phyloP scores from a whole-genome alignment of 1,140 invertebrate species.

The Brachionus sp. region DNA sequence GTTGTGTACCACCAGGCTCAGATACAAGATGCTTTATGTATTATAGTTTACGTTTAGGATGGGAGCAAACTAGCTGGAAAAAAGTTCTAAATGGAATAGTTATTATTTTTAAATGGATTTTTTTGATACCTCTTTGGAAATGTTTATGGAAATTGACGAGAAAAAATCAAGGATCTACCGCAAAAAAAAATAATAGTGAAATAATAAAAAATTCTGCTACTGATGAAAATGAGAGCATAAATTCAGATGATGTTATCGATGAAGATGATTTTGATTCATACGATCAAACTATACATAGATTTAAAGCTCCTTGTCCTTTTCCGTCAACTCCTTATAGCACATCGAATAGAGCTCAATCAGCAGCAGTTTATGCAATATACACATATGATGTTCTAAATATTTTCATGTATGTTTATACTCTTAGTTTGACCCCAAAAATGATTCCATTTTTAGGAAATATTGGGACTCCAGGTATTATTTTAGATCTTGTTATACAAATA shows the following conservation, averaged over 20 bases:
- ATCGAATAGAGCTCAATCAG: slow-evolving; percentile 19
- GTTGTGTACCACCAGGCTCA: slow-evolving; percentile 27
- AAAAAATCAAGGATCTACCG: neutral
- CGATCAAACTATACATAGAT: neutral
- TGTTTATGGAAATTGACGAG: slow-evolving; percentile 10
- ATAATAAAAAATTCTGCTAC: neutral
- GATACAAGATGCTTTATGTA: slow-evolving; percentile 35
- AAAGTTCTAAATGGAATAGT: neutral
- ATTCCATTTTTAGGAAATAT: slow-evolving; percentile 33
- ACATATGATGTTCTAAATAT: slow-evolving; percentile 40
- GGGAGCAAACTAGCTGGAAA: slow-evolving; percentile 9
- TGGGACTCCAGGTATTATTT: neutral
- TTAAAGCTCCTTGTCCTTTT: slow-evolving; percentile 25
- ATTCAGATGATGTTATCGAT: neutral
- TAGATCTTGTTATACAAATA: slow-evolving; percentile 1
- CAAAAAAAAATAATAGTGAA: neutral
- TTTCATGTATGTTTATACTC: slow-evolving; percentile 29
- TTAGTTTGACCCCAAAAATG: neutral
- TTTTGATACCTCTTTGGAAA: neutral
- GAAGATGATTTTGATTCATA: slow-evolving; percentile 16
- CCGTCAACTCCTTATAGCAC: slow-evolving; percentile 23
- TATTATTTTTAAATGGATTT: neutral
- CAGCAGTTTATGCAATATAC: slow-evolving; percentile 30
- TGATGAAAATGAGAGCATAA: neutral
- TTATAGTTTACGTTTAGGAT: neutral